Base-by-base conservation (phyloP, 2,888 invertebrate genomes). In the Drosophila mettleri region DNA sequence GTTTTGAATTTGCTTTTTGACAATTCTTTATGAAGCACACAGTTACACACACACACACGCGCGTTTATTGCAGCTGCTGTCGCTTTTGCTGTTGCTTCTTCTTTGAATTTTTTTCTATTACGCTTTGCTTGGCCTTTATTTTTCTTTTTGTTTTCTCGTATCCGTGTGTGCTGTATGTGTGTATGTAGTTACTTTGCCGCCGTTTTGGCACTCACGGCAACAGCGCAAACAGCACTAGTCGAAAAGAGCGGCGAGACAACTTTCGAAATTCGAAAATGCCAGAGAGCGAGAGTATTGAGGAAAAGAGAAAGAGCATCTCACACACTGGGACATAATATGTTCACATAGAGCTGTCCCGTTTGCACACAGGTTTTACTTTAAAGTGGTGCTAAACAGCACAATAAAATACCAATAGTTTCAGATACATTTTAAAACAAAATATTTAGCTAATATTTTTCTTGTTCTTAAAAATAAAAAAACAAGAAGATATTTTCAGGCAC, bases 121-220 rank as follows among this genome's bases (percentile, higher is more conserved):
- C 66, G 55, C 72, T 67, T 64, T 72, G 72, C 68, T 63, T 67
- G 64, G 61, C 70, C 65, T 67, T 80, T 73, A 80, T 80, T 63
- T 84, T 66, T 48, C 46, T 48, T 64, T 69, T 60, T 67, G 60
- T 66, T 65, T 65, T 77, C 65, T 59, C 43, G 41, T 58, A 29
- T 69, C 41, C 55, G 34, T 70, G 41, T 51, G 33, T 46, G 33
- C 59, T 53, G 59, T 60, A 55, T 62, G 45, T 84, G 49, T 71
- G 60, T 78, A 71, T 79, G 78, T 83, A 74, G 80, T 86, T 86
- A 83, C 88, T 83, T 88, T 83, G 82, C 88, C 82, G 82, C 82
- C 82, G 82, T 83, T 83, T 83, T 83, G 86, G 77, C 86, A 79
- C 83, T 82, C 80, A 78, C 78, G 66, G 76, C 83, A 84, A 84